phyloP scores from a whole-genome alignment of 2,888 invertebrate species.

The Lasius fuliginosus region DNA sequence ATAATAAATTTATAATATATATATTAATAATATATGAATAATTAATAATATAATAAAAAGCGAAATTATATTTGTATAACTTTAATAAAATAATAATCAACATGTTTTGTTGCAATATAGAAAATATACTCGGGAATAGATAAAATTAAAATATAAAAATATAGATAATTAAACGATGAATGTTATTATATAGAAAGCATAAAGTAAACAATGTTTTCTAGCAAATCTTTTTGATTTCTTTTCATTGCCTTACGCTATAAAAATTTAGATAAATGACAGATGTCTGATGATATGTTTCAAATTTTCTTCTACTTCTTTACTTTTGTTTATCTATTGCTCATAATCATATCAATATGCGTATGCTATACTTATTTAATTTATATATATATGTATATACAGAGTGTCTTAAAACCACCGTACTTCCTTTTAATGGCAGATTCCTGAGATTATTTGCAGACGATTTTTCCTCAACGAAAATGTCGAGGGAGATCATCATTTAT shows the following conservation, averaged over 20 bases:
- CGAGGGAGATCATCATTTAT: too few relatives aligned
- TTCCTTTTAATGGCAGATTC: too few relatives aligned
- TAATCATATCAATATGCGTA: background rate
- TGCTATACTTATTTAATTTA: background rate
- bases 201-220: background rate
- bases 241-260: background rate
- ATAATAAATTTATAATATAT: too few relatives aligned
- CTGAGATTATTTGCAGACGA: too few relatives aligned
- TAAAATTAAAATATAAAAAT: background rate
- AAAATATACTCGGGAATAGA: background rate
- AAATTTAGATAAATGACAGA: background rate
- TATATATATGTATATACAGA: background rate
- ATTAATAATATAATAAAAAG: background rate
- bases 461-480: too few relatives aligned
- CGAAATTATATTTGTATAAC: background rate
- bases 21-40: too few relatives aligned
- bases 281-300: background rate
- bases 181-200: background rate
- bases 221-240: background rate
- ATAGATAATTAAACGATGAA: background rate
- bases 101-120: background rate
- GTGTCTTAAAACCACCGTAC: too few relatives aligned
- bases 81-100: background rate
- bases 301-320: background rate
- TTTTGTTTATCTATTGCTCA: background rate